These are phyloP conservation scores for Rotaria macrura DNA, from an alignment of 2,888 invertebrate species.

Conservation along the genomic window DNA sequence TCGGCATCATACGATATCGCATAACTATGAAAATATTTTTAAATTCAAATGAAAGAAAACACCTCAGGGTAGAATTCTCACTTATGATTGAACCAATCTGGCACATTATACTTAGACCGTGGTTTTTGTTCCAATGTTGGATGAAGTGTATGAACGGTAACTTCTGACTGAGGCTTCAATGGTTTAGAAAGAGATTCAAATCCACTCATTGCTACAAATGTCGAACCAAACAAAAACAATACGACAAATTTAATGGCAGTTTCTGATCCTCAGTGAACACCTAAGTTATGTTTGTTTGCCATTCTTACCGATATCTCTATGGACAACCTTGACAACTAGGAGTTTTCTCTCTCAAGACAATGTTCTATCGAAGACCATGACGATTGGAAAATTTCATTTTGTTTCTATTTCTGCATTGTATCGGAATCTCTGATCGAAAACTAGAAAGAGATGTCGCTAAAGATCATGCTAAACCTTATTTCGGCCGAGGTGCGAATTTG, in stretches of 20 bases:
- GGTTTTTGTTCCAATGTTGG: conserved; percentile 6
- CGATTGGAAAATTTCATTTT: neutral
- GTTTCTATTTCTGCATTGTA: neutral
- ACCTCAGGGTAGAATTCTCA: neutral
- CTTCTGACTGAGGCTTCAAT: neutral
- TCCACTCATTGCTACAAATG: neutral
- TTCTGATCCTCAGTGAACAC: neutral
- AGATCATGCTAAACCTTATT: neutral
- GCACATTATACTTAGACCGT: neutral
- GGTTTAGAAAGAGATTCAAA: neutral
- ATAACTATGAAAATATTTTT: neutral
- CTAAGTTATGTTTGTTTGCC: neutral
- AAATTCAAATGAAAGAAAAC: too few relatives aligned
- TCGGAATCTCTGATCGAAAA: neutral
- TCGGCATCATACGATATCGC: conserved; percentile 50
- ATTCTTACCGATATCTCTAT: neutral
- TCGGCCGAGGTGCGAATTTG: too few relatives aligned
- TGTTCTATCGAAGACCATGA: neutral
- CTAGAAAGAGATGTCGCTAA: neutral
- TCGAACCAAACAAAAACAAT: too few relatives aligned
- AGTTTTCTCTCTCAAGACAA: neutral
- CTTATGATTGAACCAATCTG: conserved; percentile 7
- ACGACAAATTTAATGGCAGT: neutral
- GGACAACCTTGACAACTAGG: neutral
- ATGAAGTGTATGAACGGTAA: neutral